Evolutionary conservation across 1,140 invertebrate species (phyloP), one percentile per base, ranked within the genome.

Genomic region (Ceratosolen fusciceps): DNA sequence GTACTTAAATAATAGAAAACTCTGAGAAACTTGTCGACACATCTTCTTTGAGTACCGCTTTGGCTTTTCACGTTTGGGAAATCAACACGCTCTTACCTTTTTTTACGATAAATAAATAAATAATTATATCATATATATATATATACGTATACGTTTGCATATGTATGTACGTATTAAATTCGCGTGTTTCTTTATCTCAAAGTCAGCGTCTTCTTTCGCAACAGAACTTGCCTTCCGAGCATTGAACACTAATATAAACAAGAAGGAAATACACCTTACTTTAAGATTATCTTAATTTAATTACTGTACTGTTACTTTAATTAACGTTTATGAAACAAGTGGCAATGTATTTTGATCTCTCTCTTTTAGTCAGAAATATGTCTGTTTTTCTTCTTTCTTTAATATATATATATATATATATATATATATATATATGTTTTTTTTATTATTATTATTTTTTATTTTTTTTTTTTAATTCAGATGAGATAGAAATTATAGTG

Each of bases 271-370:
- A 84, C 81, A 83, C 80, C 79, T 86, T 83, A 80, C 70, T 83
- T 84, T 87, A 88, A 81, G 83, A 83, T 84, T 86, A 88, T 83
- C 84, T 87, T 87, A 89, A 87, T 88, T 88, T 89, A 89, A 84
- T 87, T 91, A 90, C 81, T 83, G 86, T 90, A 91, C 88, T 89
- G 85, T 89, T 89, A 90, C 84, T 88, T 88, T 89, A 90, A 88
- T 87, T 88, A 90, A 87, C 83, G 87, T 85, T 91, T 91, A 91
- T 72, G 88, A 90, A 91, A 92, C 91, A 93, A 92, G 92, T 93
- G 93, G 93, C 93, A 94, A 93, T 93, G 92, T 93, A 93, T 93
- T 93, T 93, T 93, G 89, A 90, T 90, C 89, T 93, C 93, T 93
- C 91, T 93, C 90, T 93, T 92, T 93, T 93, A 93, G 92, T 93